Evolutionary conservation across 2,113 vertebrate species (phyloP).

Genomic region (Catagonus wagneri): DNA sequence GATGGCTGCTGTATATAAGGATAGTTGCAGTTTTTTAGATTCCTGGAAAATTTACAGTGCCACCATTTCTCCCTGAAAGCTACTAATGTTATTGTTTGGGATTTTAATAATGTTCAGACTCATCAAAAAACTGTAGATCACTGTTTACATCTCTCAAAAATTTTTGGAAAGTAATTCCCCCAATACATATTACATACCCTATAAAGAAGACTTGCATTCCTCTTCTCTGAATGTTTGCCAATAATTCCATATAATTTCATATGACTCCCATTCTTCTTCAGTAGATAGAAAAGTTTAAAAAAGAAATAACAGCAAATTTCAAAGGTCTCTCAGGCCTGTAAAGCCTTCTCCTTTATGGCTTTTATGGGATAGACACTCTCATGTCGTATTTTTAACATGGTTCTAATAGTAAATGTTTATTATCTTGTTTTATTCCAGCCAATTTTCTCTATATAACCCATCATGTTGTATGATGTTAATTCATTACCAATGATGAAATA

Average conservation of each 20-base stretch:
- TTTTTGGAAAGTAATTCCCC: not conserved
- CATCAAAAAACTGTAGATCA: not conserved
- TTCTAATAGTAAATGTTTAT: constrained; percentile 37
- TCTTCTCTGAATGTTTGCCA: not conserved
- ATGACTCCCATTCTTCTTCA: not conserved
- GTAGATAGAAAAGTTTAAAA: constrained; percentile 6
- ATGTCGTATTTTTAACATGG: not conserved
- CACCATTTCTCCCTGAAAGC: not conserved
- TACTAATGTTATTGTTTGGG: not conserved
- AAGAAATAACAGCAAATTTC: not conserved
- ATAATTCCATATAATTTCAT: constrained; percentile 28
- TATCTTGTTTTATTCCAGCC: not conserved
- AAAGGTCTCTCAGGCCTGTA: not conserved
- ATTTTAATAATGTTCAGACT: not conserved
- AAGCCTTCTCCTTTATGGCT: not conserved
- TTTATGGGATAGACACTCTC: not conserved
- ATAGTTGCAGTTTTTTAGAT: not conserved
- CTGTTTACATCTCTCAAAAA: not conserved
- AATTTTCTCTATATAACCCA: not conserved
- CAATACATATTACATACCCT: not conserved
- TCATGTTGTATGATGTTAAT: not conserved
- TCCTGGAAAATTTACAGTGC: not conserved
- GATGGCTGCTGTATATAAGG: not conserved
- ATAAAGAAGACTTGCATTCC: not conserved
- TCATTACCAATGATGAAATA: constrained; percentile 35